These are phyloP conservation scores for Pinna nobilis DNA, from an alignment of 1,140 invertebrate genomes.

Conservation along the genomic window DNA sequence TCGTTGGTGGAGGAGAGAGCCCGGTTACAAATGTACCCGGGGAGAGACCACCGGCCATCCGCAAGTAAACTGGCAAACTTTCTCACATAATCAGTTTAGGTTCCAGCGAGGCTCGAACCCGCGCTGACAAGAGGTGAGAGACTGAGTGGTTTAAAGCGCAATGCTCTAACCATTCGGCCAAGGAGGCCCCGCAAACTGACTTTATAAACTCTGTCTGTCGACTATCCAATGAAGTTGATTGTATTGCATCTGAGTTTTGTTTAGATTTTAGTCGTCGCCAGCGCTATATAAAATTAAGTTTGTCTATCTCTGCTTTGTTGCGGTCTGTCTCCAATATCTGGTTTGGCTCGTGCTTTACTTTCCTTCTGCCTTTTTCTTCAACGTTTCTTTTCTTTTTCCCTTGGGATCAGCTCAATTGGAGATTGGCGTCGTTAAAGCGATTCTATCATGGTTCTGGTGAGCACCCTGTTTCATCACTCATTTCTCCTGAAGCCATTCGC, in stretches of 20 bases:
- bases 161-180: no score
- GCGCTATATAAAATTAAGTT: constrained; percentile 1
- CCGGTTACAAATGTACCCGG: background rate
- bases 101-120: no score
- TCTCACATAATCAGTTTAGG: no score
- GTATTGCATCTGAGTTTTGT: background rate
- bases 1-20: background rate
- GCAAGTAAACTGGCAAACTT: no score
- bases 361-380: background rate
- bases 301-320: background rate
- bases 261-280: background rate
- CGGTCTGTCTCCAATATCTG: background rate
- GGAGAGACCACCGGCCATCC: no score
- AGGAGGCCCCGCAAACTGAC: no score
- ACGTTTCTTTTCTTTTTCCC: background rate
- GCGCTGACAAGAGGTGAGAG: no score
- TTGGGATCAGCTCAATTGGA: background rate
- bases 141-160: no score
- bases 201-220: background rate
- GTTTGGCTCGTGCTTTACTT: background rate
- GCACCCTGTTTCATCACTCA: background rate
- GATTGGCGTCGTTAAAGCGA: background rate
- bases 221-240: background rate
- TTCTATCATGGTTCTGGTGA: background rate
- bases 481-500: constrained; percentile 3